Evolutionary conservation across 2,113 vertebrate species (phyloP).

Genomic region (Apeltes quadracus): DNA sequence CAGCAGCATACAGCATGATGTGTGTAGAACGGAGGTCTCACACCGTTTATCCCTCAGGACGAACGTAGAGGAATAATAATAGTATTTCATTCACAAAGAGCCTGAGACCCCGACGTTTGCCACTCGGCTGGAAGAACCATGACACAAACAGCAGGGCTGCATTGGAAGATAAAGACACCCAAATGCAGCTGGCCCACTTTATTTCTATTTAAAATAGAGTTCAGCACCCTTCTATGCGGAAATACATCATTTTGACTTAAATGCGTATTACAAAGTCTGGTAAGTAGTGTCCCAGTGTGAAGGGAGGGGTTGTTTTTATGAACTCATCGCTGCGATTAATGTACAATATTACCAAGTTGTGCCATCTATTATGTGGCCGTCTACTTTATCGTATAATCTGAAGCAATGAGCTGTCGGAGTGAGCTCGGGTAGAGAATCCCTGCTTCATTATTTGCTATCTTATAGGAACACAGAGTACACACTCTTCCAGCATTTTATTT

Average conservation of each 20-base stretch:
- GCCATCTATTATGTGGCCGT: background rate
- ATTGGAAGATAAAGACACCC: conserved; percentile 10
- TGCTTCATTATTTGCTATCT: background rate
- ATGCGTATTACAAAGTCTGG: background rate
- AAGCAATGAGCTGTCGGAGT: background rate
- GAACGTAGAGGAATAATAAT: conserved; percentile 5
- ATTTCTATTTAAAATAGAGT: conserved; percentile 19
- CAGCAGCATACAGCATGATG: background rate
- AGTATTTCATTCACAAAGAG: conserved; percentile 13
- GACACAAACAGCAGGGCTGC: conserved; percentile 21
- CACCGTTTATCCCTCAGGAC: conserved; percentile 20
- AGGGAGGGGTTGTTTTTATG: background rate
- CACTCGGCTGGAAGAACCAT: conserved; percentile 3
- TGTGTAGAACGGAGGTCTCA: background rate
- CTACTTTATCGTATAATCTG: background rate
- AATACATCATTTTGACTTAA: conserved; percentile 23
- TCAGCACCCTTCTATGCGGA: conserved; percentile 2
- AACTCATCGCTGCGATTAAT: background rate
- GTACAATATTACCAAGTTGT: background rate
- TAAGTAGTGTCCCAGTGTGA: conserved; percentile 8
- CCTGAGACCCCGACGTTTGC: background rate
- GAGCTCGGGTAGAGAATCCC: background rate
- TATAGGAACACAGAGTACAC: too few species aligned
- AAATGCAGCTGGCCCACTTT: conserved; percentile 11
- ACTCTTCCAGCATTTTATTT: background rate